These are phyloP conservation scores for Neotoma lepida DNA, from an alignment of 2,113 vertebrate species.

Conservation along the genomic window DNA sequence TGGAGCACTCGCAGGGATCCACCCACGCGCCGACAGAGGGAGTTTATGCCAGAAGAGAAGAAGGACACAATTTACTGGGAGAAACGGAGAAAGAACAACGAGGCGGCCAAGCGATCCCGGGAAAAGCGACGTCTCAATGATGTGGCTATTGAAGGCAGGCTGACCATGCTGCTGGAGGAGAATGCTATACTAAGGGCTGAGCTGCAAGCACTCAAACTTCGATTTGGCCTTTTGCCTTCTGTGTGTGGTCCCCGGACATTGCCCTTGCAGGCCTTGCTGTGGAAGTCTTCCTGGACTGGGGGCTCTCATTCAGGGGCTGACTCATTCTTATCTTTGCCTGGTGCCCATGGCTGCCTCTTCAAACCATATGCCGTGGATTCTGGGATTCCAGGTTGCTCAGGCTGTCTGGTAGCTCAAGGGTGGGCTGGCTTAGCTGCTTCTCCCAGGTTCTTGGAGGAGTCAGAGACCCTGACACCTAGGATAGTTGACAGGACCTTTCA, in stretches of 20 bases:
- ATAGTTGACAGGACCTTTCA: conserved; percentile 75
- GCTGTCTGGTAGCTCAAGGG: not conserved
- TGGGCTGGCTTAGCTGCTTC: not conserved
- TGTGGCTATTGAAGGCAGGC: conserved; percentile 87
- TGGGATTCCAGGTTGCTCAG: conserved; percentile 58
- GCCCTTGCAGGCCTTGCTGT: conserved; percentile 72
- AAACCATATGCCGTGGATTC: conserved; percentile 16
- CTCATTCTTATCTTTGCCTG: conserved; percentile 34
- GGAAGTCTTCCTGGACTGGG: conserved; percentile 62
- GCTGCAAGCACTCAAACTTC: conserved; percentile 88
- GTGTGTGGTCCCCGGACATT: conserved; percentile 51
- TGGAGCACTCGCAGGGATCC: not conserved
- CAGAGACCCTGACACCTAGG: not conserved
- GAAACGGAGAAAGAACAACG: conserved; percentile 94
- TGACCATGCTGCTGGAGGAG: conserved; percentile 89
- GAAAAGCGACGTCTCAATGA: conserved; percentile 91
- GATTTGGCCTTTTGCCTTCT: conserved; percentile 84
- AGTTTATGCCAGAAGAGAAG: conserved; percentile 93
- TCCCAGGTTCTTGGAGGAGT: not conserved
- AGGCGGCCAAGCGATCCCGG: conserved; percentile 93
- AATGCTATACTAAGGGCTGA: conserved; percentile 89
- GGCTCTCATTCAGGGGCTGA: not conserved
- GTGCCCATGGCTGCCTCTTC: conserved; percentile 76
- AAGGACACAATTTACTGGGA: conserved; percentile 96
- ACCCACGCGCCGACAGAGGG: conserved; percentile 87